These are phyloP conservation scores for Parambassis ranga DNA, from an alignment of 2,797 vertebrate genomes.

Conservation along the genomic window DNA sequence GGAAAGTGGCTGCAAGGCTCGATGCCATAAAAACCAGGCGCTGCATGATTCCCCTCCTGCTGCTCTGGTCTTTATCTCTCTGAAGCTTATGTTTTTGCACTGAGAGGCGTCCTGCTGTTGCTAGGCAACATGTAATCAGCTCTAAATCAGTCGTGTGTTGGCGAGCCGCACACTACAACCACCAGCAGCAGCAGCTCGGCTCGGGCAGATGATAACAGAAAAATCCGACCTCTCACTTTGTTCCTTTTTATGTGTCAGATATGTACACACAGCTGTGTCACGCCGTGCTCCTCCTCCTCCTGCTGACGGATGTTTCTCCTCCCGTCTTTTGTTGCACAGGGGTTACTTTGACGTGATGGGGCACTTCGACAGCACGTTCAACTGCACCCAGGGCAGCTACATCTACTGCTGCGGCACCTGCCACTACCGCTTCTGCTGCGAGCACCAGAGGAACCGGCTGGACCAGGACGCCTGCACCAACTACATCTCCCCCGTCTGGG, in stretches of 20 bases:
- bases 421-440: constrained; percentile 94
- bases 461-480: constrained; percentile 89
- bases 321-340: constrained; percentile 32
- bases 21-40: constrained; percentile 7
- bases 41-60: constrained; percentile 37
- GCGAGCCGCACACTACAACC: constrained; percentile 16
- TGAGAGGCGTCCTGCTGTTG: constrained; percentile 71
- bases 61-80: constrained; percentile 40
- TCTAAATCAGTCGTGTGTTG: constrained; percentile 55
- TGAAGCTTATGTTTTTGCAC: constrained; percentile 38
- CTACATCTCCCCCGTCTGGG: constrained; percentile 86
- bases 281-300: no score
- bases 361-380: constrained; percentile 90
- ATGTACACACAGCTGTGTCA: no score
- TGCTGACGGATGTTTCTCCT: neutral
- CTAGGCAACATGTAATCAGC: constrained; percentile 54
- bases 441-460: constrained; percentile 86
- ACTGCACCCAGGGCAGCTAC: constrained; percentile 90
- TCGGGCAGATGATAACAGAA: no score
- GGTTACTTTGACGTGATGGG: constrained; percentile 94
- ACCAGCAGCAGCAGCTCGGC: constrained; percentile 9
- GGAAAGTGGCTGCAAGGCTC: neutral
- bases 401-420: constrained; percentile 94
- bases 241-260: neutral
- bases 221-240: no score